Evolutionary conservation across 2,113 vertebrate genomes (phyloP).

Genomic region (Ivindomyrus marchei): DNA sequence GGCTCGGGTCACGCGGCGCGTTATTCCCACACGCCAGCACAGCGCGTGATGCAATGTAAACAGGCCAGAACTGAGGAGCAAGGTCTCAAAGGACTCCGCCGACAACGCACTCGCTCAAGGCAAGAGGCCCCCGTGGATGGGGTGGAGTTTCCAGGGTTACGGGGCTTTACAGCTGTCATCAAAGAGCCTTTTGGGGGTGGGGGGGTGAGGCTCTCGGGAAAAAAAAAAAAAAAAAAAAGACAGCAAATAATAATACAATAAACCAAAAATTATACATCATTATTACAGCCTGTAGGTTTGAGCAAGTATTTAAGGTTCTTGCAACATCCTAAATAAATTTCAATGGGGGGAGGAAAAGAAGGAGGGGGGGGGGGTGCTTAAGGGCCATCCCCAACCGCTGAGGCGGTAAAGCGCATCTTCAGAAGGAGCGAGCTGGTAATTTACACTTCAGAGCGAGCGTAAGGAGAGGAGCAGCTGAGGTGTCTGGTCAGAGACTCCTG

Average conservation of each 20-base stretch:
- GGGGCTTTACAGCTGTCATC: not conserved
- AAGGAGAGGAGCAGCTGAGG: not conserved
- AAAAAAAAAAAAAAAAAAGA: not conserved
- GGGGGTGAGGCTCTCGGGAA: not conserved
- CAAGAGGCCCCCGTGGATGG: not conserved
- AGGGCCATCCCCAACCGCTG: not conserved
- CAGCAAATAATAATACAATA: no score
- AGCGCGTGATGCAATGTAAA: not conserved
- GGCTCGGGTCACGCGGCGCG: not conserved
- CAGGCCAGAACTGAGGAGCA: not conserved
- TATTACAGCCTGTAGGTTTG: not conserved
- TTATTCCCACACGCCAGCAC: not conserved
- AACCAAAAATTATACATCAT: not conserved
- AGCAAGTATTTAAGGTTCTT: not conserved
- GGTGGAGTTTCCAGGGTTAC: not conserved
- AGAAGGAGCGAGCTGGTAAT: conserved; percentile 1
- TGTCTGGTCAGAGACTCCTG: not conserved
- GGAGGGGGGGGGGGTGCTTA: not conserved
- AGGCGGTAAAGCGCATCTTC: not conserved
- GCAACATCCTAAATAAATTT: not conserved
- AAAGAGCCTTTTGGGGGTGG: not conserved
- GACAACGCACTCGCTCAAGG: not conserved
- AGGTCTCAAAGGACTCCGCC: not conserved
- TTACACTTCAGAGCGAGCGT: not conserved
- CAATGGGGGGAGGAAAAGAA: not conserved